Evolutionary conservation across 2,797 vertebrate genomes (phyloP).

Genomic region (Natrix natrix): DNA sequence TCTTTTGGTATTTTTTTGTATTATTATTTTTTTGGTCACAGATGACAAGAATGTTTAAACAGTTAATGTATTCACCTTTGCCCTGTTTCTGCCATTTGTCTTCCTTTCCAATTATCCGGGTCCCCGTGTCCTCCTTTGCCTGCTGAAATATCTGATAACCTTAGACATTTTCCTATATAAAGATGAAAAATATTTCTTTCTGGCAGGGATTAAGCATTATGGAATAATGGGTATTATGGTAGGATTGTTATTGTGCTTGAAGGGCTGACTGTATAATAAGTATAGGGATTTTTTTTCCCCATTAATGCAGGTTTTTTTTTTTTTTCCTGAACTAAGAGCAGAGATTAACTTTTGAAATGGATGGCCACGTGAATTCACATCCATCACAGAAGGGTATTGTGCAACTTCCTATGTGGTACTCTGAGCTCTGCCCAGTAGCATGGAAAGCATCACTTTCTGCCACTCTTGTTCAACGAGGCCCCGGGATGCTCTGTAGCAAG

Average conservation of each 20-base stretch:
- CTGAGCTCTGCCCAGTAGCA: not conserved
- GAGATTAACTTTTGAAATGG: not conserved
- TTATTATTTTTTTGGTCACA: not conserved
- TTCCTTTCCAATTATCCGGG: not conserved
- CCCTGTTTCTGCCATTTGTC: not conserved
- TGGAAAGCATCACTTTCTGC: not conserved
- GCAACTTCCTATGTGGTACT: not conserved
- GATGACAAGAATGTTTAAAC: not conserved
- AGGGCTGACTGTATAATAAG: not conserved
- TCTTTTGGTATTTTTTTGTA: not conserved
- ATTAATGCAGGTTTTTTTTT: not conserved
- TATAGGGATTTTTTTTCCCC: not conserved
- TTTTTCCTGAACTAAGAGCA: not conserved
- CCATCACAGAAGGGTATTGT: not conserved
- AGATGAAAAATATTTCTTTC: slow-evolving; percentile 30
- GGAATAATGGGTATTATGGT: not conserved
- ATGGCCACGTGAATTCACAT: not conserved
- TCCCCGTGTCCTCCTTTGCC: not conserved
- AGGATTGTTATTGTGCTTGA: not conserved
- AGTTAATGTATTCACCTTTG: not conserved
- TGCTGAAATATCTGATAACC: not conserved
- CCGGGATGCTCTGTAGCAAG: not conserved
- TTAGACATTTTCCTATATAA: slow-evolving; percentile 30
- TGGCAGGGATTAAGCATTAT: not conserved
- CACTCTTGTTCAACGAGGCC: not conserved